These are phyloP conservation scores for Sylvilagus bachmani DNA, from an alignment of 2,113 vertebrate species.

Conservation along the genomic window DNA sequence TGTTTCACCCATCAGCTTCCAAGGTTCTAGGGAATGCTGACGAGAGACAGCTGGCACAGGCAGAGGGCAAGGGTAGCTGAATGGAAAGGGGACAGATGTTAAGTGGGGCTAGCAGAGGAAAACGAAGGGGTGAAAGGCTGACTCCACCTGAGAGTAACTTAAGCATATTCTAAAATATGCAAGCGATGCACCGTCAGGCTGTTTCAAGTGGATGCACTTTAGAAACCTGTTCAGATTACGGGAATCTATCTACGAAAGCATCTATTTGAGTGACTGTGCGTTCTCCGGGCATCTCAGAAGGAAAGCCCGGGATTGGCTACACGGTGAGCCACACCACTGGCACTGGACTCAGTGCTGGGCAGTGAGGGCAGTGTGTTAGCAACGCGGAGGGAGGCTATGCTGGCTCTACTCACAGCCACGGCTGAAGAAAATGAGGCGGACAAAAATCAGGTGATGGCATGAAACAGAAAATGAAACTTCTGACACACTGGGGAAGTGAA, in stretches of 20 bases:
- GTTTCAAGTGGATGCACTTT: background rate
- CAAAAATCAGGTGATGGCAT: conserved; percentile 75
- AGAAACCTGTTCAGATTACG: background rate
- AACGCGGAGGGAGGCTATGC: background rate
- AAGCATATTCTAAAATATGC: background rate
- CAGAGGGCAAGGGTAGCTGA: background rate
- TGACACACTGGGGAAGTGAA: conserved; percentile 83
- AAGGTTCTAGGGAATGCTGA: background rate
- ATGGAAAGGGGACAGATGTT: background rate
- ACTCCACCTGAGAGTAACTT: background rate
- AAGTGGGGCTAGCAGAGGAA: background rate
- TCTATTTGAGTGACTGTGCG: background rate
- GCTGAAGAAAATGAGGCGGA: conserved; percentile 72
- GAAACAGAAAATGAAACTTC: conserved; percentile 86
- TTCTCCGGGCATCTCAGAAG: background rate
- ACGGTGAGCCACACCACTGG: background rate
- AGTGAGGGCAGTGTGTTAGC: background rate
- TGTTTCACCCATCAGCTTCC: background rate
- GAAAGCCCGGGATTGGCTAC: background rate
- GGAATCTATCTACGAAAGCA: background rate
- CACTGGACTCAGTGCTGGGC: background rate
- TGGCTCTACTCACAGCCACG: conserved; percentile 13
- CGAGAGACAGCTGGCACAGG: background rate
- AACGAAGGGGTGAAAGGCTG: background rate
- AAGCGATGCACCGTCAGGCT: background rate